Evolutionary conservation across 2,888 invertebrate genomes (phyloP), one percentile per base, ranked within the genome.

Genomic region (Antheraea assamensis): DNA sequence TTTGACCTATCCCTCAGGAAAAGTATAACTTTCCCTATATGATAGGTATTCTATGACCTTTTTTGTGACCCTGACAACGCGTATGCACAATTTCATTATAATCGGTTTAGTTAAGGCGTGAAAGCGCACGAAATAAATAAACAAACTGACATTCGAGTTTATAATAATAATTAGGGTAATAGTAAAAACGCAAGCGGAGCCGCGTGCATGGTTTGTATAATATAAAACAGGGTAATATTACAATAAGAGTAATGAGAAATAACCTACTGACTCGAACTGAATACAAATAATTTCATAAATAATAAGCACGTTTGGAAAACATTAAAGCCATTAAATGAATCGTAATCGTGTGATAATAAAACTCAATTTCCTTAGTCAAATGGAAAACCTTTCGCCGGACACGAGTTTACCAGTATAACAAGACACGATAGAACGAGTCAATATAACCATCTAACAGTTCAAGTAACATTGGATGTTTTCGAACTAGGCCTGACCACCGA

Each of bases 401-500:
- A 76, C 75, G 76, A 31, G 30, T 10, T 27, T 47, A 7, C 86
- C 78, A 83, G 71, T 75, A 24, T 80, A 81, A 78, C 61, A 74
- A 79, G 84, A 83, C 42, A 82, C 80, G 5, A 75, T 30, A 24
- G 35, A 21, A 4, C 15, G 42, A 75, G 49, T 31, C 72, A 71
- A 52, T 71, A n/a, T 21, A 74, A 64, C 35, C 70, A 21, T 7
- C 10, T 52, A 10, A 24, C 31, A 72, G 83, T 71, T 82, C 77
- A 81, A 66, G 47, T 80, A 80, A 80, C 55, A 71, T 10, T 83
- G 82, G 88, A 74, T 73, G 8, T 7, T 74, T 72, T 74, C 89
- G 90, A 90, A 89, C 89, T 82, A 89, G 81, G 87, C 87, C 81
- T 88, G 89, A 88, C 88, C 87, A 82, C 87, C 88, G 87, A 89